Base-by-base conservation (phyloP, 2,797 vertebrate genomes). In the Tiaroga cobitis region DNA sequence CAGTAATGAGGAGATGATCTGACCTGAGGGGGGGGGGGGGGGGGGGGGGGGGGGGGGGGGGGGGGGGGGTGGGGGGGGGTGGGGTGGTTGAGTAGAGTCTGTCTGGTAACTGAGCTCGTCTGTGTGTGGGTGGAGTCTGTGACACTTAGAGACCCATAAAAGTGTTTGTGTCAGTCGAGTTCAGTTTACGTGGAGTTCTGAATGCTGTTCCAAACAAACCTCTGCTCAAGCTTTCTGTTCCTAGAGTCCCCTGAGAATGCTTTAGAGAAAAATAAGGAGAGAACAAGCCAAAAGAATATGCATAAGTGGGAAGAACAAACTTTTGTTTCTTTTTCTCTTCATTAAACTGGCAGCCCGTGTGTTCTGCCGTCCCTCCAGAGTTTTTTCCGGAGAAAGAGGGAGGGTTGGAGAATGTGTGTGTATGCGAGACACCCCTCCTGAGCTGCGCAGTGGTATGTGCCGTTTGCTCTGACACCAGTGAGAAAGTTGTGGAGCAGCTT, bases 381-480 rank as follows among this genome's bases (percentile, higher is more conserved):
- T 88, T 89, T 93, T 92, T 87, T 74, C 61, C 39, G 51, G 49
- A 81, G 39, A 72, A 69, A 63, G 34, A 74, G n/a, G 21, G 56
- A 61, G 72, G 37, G 39, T 56, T 68, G 29, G 67, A 37, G 68
- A 13, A 65, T 86, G 51, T 81, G 70, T 63, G 34, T 56, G 49
- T 77, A 59, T 21, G 9, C 18, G n/a, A 81, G 63, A 78, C 93
- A 88, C 87, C 91, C 80, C 86, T 89, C 89, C 89, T 87, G 87
- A 63, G 82, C 59, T 46, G 86, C 91, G 72, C 92, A 93, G 91
- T 95, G 95, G 94, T 94, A 93, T 86, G 69, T 91, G 76, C 91
- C 93, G 8, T 90, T 94, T 92, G 94, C 94, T 81, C 93, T 93
- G 94, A 96, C 94, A 93, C 94, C 94, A 92, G 95, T 95, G 95